These are phyloP conservation scores for Ammospiza maritima DNA, from an alignment of 2,797 vertebrate species.

Conservation along the genomic window DNA sequence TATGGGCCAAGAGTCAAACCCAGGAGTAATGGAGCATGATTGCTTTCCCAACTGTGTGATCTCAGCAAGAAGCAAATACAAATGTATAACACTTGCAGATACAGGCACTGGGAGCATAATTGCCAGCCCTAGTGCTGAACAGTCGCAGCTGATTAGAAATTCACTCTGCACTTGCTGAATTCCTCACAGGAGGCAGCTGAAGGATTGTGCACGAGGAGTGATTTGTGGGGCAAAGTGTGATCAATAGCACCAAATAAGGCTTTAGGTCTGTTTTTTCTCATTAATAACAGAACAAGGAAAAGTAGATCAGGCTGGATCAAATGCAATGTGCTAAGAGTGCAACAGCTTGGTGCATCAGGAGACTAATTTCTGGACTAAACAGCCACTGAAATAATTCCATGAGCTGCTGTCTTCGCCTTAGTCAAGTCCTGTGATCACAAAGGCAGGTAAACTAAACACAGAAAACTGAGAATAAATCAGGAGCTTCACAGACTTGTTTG, in stretches of 20 bases:
- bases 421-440: neutral
- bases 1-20: conserved; percentile 51
- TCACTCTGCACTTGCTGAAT: conserved; percentile 3
- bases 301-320: neutral
- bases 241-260: conserved; percentile 41
- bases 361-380: neutral
- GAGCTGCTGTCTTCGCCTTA: neutral
- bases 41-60: conserved; percentile 25
- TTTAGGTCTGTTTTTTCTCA: conserved; percentile 29
- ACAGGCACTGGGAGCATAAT: conserved; percentile 43
- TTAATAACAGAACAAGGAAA: conserved; percentile 25
- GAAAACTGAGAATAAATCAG: neutral
- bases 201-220: neutral
- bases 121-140: neutral
- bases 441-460: neutral
- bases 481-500: neutral
- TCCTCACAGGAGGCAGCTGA: conserved; percentile 44
- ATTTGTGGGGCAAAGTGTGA: conserved; percentile 43
- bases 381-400: neutral
- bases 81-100: conserved; percentile 30
- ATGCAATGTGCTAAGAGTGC: neutral
- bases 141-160: conserved; percentile 46
- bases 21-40: conserved; percentile 49
- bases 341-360: neutral
- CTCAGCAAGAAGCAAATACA: conserved; percentile 52